Percentiles rank a stretch among this genome's conserved stretches.
Evolutionary conservation across 2,888 invertebrate genomes (phyloP).

Genomic region (Alloplasta piceator): DNA sequence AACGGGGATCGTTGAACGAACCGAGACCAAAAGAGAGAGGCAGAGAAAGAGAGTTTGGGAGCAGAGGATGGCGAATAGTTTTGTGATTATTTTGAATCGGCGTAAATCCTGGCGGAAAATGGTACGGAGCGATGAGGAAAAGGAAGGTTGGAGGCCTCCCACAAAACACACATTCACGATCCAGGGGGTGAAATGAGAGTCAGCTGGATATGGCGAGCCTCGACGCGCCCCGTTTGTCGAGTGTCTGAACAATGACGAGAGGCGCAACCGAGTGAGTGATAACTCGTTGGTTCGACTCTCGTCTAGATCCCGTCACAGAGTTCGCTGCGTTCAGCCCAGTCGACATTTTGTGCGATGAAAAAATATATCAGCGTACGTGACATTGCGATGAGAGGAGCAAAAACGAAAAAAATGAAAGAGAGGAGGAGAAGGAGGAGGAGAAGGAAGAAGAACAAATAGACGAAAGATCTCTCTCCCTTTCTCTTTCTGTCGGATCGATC

Average conservation of each 20-base stretch:
- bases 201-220: conserved; percentile 27
- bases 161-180: not conserved
- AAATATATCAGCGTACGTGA: conserved; percentile 32
- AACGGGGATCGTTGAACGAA: not conserved
- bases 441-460: conserved; percentile 18
- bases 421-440: conserved; percentile 1
- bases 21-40: not conserved
- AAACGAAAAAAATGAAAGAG: no score
- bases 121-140: not conserved
- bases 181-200: not conserved
- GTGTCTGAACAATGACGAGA: conserved; percentile 47
- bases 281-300: conserved; percentile 45
- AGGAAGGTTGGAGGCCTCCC: not conserved
- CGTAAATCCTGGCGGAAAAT: conserved; percentile 3
- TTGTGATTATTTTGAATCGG: conserved; percentile 11
- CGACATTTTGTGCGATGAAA: conserved; percentile 45
- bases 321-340: conserved; percentile 1
- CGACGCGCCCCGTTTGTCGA: conserved; percentile 17
- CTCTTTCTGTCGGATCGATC: conserved; percentile 28
- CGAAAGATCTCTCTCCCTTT: conserved; percentile 9
- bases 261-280: conserved; percentile 35
- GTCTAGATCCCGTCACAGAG: conserved; percentile 33
- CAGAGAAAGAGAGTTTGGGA: not conserved
- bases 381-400: not conserved
- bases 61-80: not conserved